A percentile compares a stretch with the other conserved stretches of the same genome.
phyloP scores from a whole-genome alignment of 2,113 vertebrate genomes.

The Oncorhynchus kisutch region DNA sequence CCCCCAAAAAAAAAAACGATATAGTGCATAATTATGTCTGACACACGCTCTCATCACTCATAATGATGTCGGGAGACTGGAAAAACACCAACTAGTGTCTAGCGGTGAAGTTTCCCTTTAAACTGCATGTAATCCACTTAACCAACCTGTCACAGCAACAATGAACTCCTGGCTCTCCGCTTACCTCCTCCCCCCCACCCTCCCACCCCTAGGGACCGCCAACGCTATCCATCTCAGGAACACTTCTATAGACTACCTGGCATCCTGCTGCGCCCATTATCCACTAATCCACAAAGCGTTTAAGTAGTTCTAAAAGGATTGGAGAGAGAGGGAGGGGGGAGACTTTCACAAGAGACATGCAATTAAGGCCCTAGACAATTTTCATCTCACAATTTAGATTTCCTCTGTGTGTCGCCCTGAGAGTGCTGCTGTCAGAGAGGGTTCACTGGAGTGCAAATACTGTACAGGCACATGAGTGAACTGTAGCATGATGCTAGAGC shows the following conservation, averaged over 20 bases:
- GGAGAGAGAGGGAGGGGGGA: conserved; percentile 53
- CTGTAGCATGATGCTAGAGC: not conserved
- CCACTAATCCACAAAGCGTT: conserved; percentile 68
- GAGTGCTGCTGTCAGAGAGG: conserved; percentile 16
- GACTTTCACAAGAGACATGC: conserved; percentile 53
- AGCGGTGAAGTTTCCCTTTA: no score
- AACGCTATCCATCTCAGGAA: conserved; percentile 67
- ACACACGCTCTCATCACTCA: no score
- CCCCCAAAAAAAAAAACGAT: no score
- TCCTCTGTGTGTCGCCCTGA: conserved; percentile 34
- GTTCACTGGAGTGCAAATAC: conserved; percentile 13
- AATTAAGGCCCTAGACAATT: conserved; percentile 60
- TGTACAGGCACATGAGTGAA: not conserved
- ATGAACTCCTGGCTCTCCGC: conserved; percentile 8
- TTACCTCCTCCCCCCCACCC: conserved; percentile 1
- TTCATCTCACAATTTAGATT: conserved; percentile 56
- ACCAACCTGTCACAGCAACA: conserved; percentile 70
- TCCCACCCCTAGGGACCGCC: conserved; percentile 46
- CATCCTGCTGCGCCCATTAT: conserved; percentile 66
- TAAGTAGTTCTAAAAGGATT: conserved; percentile 68
- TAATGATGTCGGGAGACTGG: no score
- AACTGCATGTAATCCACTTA: conserved; percentile 78
- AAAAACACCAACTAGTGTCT: no score
- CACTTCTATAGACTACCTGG: conserved; percentile 69
- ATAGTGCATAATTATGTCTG: no score